A percentile compares a stretch with the other conserved stretches of the same genome.
Evolutionary conservation across 2,888 invertebrate genomes (phyloP).

Genomic region (Monopis laevigella): DNA sequence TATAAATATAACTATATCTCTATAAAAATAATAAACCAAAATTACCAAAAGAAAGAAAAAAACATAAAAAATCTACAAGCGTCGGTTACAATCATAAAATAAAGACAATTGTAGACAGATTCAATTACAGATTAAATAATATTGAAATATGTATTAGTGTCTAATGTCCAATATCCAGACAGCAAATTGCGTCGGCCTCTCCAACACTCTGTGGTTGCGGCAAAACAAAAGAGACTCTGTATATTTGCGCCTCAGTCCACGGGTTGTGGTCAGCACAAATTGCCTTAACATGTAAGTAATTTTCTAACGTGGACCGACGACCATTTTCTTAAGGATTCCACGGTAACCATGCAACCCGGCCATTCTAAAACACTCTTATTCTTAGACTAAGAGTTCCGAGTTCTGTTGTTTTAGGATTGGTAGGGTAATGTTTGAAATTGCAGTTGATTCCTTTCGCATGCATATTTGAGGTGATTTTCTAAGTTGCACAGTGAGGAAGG

Average conservation of each 20-base stretch:
- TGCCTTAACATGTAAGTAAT: slow-evolving; percentile 59
- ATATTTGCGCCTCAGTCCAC: slow-evolving; percentile 34
- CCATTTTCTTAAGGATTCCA: slow-evolving; percentile 38
- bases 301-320: slow-evolving; percentile 51
- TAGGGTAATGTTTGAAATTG: slow-evolving; percentile 24
- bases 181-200: slow-evolving; percentile 2
- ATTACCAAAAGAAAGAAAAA: no score
- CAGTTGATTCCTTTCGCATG: slow-evolving; percentile 11
- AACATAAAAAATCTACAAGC: no score
- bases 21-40: no score
- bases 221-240: slow-evolving; percentile 47
- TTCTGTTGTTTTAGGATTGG: slow-evolving; percentile 28
- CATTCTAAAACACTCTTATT: not conserved
- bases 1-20: no score
- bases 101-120: no score
- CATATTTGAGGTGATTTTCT: slow-evolving; percentile 21
- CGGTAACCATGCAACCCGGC: slow-evolving; percentile 8
- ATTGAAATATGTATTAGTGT: no score
- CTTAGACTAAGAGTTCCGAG: slow-evolving; percentile 21
- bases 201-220: slow-evolving; percentile 42
- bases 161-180: slow-evolving; percentile 10
- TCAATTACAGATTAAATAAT: no score
- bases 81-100: no score
- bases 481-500: slow-evolving; percentile 25
- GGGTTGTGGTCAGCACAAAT: slow-evolving; percentile 52